Conservation (phyloP, 2,797 vertebrate genomes). For the Gallinago nigripennis region DNA sequence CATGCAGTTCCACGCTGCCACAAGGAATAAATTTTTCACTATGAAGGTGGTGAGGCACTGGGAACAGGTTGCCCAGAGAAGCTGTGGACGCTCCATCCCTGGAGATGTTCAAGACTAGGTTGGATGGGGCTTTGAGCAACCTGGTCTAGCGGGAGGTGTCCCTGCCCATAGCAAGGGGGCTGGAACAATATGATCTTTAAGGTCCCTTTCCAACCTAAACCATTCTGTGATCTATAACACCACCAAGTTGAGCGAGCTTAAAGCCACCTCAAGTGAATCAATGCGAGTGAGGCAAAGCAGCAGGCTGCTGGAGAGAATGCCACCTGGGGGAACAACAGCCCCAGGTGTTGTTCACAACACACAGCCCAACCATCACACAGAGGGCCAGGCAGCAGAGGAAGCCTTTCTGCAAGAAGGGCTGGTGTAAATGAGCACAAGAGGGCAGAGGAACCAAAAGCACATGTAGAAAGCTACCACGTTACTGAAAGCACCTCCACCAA, state of each 20-base stretch:
- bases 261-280: neutral
- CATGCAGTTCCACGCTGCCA: neutral
- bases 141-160: too few relatives aligned
- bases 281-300: neutral
- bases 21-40: too few relatives aligned
- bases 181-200: too few relatives aligned
- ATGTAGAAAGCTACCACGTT: neutral
- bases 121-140: too few relatives aligned
- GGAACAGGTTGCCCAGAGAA: too few relatives aligned
- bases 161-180: too few relatives aligned
- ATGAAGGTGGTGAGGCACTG: too few relatives aligned
- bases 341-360: too few relatives aligned
- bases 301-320: rapidly evolving
- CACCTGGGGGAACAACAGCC: rapidly evolving
- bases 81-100: too few relatives aligned
- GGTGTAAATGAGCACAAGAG: neutral
- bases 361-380: rapidly evolving
- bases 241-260: rapidly evolving
- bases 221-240: rapidly evolving
- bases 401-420: neutral
- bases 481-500: neutral
- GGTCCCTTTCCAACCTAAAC: too few relatives aligned
- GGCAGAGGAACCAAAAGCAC: neutral
- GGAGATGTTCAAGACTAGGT: too few relatives aligned
- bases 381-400: neutral